Evolutionary conservation across 1,140 invertebrate genomes (phyloP).

Genomic region (Pentalonia nigronervosa): DNA sequence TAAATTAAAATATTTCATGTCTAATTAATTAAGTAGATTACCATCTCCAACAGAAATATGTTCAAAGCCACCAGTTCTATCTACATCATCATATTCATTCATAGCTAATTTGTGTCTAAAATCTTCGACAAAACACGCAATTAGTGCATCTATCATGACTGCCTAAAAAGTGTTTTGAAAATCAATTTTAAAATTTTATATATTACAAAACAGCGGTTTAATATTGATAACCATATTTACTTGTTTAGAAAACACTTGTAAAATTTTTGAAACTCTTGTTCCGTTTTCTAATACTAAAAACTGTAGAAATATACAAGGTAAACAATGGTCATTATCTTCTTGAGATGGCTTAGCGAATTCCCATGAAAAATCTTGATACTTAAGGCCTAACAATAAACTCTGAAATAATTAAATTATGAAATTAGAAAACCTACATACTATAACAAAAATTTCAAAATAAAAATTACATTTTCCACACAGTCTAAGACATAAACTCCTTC

Average conservation of each 20-base stretch:
- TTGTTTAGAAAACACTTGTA: slow-evolving; percentile 88
- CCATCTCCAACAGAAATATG: slow-evolving; percentile 65
- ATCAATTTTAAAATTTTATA: neutral
- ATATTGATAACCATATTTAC: slow-evolving; percentile 62
- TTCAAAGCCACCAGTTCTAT: slow-evolving; percentile 62
- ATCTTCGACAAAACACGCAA: slow-evolving; percentile 83
- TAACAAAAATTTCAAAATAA: neutral
- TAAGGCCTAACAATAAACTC: slow-evolving; percentile 83
- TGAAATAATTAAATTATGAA: slow-evolving; percentile 64
- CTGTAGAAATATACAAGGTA: slow-evolving; percentile 88
- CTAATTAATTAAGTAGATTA: slow-evolving; percentile 56
- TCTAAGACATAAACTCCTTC: slow-evolving; percentile 89
- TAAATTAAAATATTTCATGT: neutral
- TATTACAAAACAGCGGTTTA: neutral
- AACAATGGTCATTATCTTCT: slow-evolving; percentile 79
- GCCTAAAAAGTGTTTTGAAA: slow-evolving; percentile 66
- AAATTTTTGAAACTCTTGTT: slow-evolving; percentile 82
- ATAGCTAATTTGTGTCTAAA: slow-evolving; percentile 65
- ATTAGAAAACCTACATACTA: slow-evolving; percentile 5
- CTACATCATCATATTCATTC: slow-evolving; percentile 57
- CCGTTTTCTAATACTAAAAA: slow-evolving; percentile 88
- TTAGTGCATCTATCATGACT: slow-evolving; percentile 90
- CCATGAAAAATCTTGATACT: slow-evolving; percentile 89
- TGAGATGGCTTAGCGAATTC: slow-evolving; percentile 87
- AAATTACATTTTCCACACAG: slow-evolving; percentile 81